phyloP scores from a whole-genome alignment of 2,797 vertebrate genomes.

The Melanotaenia pygmaea region DNA sequence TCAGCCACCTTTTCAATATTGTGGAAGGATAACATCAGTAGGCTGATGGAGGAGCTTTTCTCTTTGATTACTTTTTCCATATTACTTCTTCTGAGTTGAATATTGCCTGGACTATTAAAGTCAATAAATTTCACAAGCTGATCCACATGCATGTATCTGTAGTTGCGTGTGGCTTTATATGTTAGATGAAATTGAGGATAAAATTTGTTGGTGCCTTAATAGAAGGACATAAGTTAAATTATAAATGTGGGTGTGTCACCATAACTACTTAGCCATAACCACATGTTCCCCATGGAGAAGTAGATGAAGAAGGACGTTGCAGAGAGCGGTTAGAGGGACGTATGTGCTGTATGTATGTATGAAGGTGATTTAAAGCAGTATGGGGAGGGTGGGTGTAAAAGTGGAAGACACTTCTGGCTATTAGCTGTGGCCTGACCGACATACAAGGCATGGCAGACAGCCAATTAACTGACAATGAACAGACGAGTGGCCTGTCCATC shows the following conservation, averaged over 20 bases:
- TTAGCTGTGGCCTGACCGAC: constrained; percentile 50
- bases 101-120: constrained; percentile 45
- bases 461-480: constrained; percentile 66
- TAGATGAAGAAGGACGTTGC: constrained; percentile 1
- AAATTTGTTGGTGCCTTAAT: neutral
- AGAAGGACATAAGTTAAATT: constrained; percentile 25
- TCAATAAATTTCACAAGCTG: constrained; percentile 30
- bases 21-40: constrained; percentile 55
- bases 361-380: constrained; percentile 46
- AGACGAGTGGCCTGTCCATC: constrained; percentile 60
- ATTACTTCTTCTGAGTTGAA: constrained; percentile 37
- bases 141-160: constrained; percentile 26
- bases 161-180: neutral
- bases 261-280: constrained; percentile 31
- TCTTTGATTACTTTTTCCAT: constrained; percentile 34
- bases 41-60: constrained; percentile 13
- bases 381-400: constrained; percentile 5
- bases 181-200: neutral
- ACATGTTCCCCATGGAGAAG: constrained; percentile 37
- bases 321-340: neutral
- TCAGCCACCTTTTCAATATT: constrained; percentile 65
- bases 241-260: constrained; percentile 41
- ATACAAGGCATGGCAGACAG: constrained; percentile 27
- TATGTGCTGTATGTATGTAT: constrained; percentile 27
- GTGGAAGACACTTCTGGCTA: constrained; percentile 27